Percentiles rank a stretch among this genome's conserved stretches.
Evolutionary conservation across 2,888 invertebrate species (phyloP).

Genomic region (Phyllotreta striolata): DNA sequence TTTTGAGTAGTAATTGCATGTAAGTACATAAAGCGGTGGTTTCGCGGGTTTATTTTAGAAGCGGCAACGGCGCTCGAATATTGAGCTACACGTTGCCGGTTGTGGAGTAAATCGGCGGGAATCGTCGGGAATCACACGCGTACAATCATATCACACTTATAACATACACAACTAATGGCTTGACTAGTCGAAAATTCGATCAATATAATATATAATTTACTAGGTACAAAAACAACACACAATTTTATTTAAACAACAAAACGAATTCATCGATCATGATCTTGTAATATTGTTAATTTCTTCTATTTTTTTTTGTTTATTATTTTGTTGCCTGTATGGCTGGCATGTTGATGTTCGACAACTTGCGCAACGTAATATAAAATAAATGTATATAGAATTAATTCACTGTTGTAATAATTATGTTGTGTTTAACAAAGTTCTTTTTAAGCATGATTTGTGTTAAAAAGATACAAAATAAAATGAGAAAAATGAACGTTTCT

Average conservation of each 20-base stretch:
- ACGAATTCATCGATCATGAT: constrained; percentile 2
- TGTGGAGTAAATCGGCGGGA: constrained; percentile 1
- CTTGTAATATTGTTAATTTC: constrained; percentile 3
- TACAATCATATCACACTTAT: constrained; percentile 4
- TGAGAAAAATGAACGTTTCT: constrained; percentile 36
- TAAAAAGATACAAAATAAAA: constrained; percentile 28
- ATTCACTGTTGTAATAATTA: neutral
- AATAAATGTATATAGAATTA: constrained; percentile 2
- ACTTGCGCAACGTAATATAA: constrained; percentile 14
- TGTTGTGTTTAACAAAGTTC: constrained; percentile 22
- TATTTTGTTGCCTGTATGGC: constrained; percentile 13
- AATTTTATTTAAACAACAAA: constrained; percentile 11
- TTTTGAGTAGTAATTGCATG: too few species aligned
- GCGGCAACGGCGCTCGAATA: too few species aligned
- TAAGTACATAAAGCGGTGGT: too few species aligned
- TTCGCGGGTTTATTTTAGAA: too few species aligned
- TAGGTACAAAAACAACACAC: constrained; percentile 18
- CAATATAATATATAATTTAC: constrained; percentile 13
- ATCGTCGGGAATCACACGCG: constrained; percentile 33
- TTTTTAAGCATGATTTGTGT: constrained; percentile 22
- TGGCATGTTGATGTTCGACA: constrained; percentile 27
- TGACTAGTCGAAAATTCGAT: constrained; percentile 20
- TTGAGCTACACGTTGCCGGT: too few species aligned
- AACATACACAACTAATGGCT: constrained; percentile 33
- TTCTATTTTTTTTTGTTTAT: constrained; percentile 1